Evolutionary conservation across 2,113 vertebrate species (phyloP).

Genomic region (Colinus virginianus): DNA sequence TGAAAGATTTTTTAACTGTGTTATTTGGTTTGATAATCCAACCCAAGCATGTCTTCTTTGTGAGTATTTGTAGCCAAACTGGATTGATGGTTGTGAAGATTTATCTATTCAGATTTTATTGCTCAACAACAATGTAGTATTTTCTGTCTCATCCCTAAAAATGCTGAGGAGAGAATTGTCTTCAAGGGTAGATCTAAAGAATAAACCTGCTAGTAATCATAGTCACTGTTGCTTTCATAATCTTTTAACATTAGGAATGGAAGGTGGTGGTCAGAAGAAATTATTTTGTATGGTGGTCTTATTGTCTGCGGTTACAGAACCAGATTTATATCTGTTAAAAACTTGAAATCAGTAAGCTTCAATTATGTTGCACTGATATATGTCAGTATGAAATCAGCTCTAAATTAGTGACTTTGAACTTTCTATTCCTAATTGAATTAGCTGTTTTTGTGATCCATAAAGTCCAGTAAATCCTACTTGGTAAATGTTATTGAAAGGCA

Average conservation of each 20-base stretch:
- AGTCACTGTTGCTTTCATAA: not conserved
- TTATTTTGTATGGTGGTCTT: not conserved
- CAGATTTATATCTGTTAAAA: not conserved
- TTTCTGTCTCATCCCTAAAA: not conserved
- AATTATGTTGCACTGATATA: not conserved
- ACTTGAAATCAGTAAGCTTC: not conserved
- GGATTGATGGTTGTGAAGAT: not conserved
- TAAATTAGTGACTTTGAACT: not conserved
- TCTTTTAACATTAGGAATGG: not conserved
- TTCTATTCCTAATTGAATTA: not conserved
- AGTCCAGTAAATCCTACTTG: not conserved
- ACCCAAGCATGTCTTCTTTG: not conserved
- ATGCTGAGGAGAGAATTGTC: not conserved
- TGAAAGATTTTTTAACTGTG: not conserved
- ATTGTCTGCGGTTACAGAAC: not conserved
- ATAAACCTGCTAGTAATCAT: not conserved
- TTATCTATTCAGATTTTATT: not conserved
- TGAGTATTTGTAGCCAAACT: not conserved
- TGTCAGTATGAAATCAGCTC: not conserved
- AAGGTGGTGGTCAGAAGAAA: not conserved
- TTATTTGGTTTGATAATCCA: not conserved
- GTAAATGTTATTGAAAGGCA: not conserved
- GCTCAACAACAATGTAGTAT: not conserved
- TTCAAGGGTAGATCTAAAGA: not conserved
- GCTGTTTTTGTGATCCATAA: not conserved